These are phyloP conservation scores for Coleophora deauratella DNA, from an alignment of 2,888 invertebrate species.

Conservation along the genomic window DNA sequence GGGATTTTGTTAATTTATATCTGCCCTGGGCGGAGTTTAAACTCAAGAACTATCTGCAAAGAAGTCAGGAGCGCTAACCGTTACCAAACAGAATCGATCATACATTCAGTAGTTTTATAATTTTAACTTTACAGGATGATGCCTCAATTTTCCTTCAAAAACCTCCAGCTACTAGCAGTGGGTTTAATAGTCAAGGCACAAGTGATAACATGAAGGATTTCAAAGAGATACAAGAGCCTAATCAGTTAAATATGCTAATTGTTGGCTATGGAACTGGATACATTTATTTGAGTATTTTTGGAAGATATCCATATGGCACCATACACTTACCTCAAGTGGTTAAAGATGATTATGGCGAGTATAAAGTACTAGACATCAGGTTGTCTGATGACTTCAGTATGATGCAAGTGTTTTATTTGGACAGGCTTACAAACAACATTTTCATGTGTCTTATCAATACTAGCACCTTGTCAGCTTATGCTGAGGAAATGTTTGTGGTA, in stretches of 20 bases:
- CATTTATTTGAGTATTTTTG: slow-evolving; percentile 85
- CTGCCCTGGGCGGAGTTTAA: too few relatives aligned
- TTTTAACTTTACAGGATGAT: slow-evolving; percentile 49
- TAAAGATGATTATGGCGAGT: slow-evolving; percentile 69
- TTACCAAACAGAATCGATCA: too few relatives aligned
- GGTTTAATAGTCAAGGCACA: slow-evolving; percentile 63
- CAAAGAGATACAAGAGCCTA: slow-evolving; percentile 76
- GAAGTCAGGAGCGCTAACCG: too few relatives aligned
- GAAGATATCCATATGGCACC: slow-evolving; percentile 86
- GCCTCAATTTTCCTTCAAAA: slow-evolving; percentile 72
- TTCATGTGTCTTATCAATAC: slow-evolving; percentile 70
- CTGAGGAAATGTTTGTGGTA: slow-evolving; percentile 80
- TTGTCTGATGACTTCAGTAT: slow-evolving; percentile 81
- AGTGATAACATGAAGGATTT: slow-evolving; percentile 74
- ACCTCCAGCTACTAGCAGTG: slow-evolving; percentile 67
- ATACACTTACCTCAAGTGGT: slow-evolving; percentile 76
- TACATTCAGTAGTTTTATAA: neutral
- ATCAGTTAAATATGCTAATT: slow-evolving; percentile 82
- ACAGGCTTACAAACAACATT: slow-evolving; percentile 61
- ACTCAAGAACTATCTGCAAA: too few relatives aligned
- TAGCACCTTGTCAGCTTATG: slow-evolving; percentile 76
- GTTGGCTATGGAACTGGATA: slow-evolving; percentile 84
- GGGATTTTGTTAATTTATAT: too few relatives aligned
- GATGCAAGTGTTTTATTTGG: slow-evolving; percentile 77
- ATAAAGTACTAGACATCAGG: slow-evolving; percentile 77